Evolutionary conservation across 2,888 invertebrate species (phyloP).

Genomic region (Drosophila prolongata): DNA sequence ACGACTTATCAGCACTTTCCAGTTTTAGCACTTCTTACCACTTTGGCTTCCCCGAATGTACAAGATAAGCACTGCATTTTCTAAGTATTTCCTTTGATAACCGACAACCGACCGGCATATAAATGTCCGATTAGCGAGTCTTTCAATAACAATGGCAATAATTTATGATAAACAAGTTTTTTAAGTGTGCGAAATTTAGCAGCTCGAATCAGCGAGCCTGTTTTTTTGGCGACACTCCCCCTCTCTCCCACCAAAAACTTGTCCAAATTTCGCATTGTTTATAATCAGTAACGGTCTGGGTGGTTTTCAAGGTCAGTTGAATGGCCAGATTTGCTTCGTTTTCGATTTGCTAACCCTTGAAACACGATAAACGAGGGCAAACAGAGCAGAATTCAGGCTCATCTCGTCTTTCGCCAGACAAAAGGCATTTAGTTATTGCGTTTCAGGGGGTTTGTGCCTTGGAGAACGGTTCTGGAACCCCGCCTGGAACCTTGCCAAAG

Average conservation of each 20-base stretch:
- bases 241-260: slow-evolving; percentile 8
- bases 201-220: slow-evolving; percentile 14
- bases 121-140: slow-evolving; percentile 30
- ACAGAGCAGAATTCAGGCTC: slow-evolving; percentile 22
- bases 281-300: slow-evolving; percentile 21
- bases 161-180: slow-evolving; percentile 47
- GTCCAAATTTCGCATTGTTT: slow-evolving; percentile 26
- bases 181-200: slow-evolving; percentile 47
- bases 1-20: slow-evolving; percentile 16
- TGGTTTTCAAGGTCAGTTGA: slow-evolving; percentile 47
- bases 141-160: slow-evolving; percentile 34
- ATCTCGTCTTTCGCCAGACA: slow-evolving; percentile 46
- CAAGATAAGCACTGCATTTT: slow-evolving; percentile 35
- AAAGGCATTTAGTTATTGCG: slow-evolving; percentile 38
- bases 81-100: slow-evolving; percentile 24
- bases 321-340: slow-evolving; percentile 29
- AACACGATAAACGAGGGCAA: slow-evolving; percentile 38
- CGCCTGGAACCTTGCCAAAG: slow-evolving; percentile 45
- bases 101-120: slow-evolving; percentile 9
- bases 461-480: slow-evolving; percentile 27
- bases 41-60: slow-evolving; percentile 6
- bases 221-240: slow-evolving; percentile 2
- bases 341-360: slow-evolving; percentile 22
- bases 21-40: slow-evolving; percentile 15
- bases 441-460: slow-evolving; percentile 30